Conservation (phyloP, 2,113 vertebrate species). For the Sminthopsis crassicaudata region DNA sequence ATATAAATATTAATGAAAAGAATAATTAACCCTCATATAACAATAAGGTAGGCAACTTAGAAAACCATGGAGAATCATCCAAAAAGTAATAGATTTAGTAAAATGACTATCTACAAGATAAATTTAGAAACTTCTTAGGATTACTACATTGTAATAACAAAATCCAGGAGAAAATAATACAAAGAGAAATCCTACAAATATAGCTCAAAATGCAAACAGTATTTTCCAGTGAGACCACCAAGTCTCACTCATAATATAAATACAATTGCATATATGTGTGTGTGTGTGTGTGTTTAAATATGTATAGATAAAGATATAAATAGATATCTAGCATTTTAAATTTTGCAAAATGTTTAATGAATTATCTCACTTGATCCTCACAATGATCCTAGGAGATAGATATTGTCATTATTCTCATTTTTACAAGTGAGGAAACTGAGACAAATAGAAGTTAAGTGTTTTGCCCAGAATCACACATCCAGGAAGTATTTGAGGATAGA, state of each 20-base stretch:
- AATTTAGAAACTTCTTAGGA: neutral
- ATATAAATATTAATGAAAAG: neutral
- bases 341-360: too few relatives aligned
- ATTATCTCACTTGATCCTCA: too few relatives aligned
- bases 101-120: neutral
- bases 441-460: too few relatives aligned
- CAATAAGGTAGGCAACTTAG: neutral
- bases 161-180: neutral
- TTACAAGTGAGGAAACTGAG: too few relatives aligned
- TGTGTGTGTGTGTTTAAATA: too few relatives aligned
- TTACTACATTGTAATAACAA: neutral
- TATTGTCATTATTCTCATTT: too few relatives aligned
- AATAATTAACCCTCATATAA: neutral
- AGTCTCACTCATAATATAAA: neutral
- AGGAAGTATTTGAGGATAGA: too few relatives aligned
- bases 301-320: too few relatives aligned
- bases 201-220: neutral
- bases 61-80: neutral
- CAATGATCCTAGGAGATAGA: too few relatives aligned
- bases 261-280: neutral
- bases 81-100: neutral
- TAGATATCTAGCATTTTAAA: neutral
- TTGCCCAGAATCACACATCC: too few relatives aligned
- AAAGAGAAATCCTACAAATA: neutral
- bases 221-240: neutral